A percentile compares a stretch with the other conserved stretches of the same genome.
Evolutionary conservation across 2,113 vertebrate species (phyloP).

Genomic region (Hemichromis elongatus): DNA sequence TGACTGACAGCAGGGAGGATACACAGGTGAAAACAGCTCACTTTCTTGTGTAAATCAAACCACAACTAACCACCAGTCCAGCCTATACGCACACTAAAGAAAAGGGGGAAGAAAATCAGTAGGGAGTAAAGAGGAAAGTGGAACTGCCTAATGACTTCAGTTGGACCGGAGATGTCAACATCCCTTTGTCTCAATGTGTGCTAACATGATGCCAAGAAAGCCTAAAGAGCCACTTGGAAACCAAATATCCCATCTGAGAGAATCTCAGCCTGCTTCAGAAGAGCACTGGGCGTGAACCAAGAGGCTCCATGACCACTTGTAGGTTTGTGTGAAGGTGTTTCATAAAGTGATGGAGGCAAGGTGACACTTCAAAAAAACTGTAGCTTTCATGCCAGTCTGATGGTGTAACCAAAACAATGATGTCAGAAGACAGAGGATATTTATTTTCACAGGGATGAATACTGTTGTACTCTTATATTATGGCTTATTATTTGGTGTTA

Average conservation of each 20-base stretch:
- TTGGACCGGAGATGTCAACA: neutral
- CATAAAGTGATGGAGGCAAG: neutral
- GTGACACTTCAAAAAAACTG: neutral
- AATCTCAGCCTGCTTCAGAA: neutral
- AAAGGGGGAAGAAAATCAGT: neutral
- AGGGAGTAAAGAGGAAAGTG: neutral
- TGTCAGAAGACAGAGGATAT: neutral
- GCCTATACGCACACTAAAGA: neutral
- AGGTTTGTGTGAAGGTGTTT: neutral
- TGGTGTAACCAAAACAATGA: neutral
- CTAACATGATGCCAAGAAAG: neutral
- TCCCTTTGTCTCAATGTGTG: neutral
- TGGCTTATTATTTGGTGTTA: neutral
- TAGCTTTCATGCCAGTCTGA: neutral
- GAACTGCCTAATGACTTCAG: neutral
- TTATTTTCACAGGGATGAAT: neutral
- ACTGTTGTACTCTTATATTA: neutral
- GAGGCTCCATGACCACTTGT: neutral
- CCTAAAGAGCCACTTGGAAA: neutral
- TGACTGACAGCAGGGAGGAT: neutral
- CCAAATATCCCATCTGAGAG: neutral
- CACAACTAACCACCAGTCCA: neutral
- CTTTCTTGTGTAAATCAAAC: neutral
- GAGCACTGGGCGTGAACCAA: neutral
- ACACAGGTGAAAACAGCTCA: neutral